phyloP scores from a whole-genome alignment of 2,888 invertebrate species.

The Stenodema calcarata region DNA sequence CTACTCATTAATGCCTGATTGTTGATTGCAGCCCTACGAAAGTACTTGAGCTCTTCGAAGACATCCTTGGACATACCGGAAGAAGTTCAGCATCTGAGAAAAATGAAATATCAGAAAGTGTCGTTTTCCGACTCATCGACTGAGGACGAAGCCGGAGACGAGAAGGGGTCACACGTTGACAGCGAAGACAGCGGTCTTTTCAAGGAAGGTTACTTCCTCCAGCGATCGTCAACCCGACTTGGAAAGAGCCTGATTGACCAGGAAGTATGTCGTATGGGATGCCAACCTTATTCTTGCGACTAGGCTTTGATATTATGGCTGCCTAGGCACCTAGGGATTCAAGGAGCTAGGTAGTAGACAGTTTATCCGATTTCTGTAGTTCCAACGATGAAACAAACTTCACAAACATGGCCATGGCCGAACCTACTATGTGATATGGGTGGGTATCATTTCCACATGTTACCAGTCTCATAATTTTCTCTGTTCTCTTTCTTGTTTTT shows the following conservation, averaged over 20 bases:
- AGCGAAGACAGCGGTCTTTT: constrained; percentile 15
- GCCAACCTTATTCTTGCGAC: too few species aligned
- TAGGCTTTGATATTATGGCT: too few species aligned
- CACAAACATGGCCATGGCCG: too few species aligned
- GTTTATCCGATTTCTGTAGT: too few species aligned
- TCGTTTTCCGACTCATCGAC: background rate
- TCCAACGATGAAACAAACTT: too few species aligned
- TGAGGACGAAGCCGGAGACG: background rate
- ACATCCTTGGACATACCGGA: background rate
- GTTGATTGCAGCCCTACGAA: background rate
- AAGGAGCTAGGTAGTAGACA: too few species aligned
- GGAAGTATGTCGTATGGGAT: background rate
- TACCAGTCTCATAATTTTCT: too few species aligned
- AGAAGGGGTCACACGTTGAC: constrained; percentile 10
- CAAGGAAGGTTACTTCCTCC: background rate
- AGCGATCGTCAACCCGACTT: background rate
- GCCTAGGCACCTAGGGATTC: too few species aligned
- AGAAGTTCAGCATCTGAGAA: background rate
- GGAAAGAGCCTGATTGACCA: background rate
- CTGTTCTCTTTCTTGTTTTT: too few species aligned
- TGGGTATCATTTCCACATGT: too few species aligned
- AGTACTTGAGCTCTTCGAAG: background rate
- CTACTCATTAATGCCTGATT: too few species aligned
- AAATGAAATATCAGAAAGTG: background rate
- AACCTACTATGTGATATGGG: too few species aligned